phyloP scores from a whole-genome alignment of 2,113 vertebrate species.

The Otolemur garnettii region DNA sequence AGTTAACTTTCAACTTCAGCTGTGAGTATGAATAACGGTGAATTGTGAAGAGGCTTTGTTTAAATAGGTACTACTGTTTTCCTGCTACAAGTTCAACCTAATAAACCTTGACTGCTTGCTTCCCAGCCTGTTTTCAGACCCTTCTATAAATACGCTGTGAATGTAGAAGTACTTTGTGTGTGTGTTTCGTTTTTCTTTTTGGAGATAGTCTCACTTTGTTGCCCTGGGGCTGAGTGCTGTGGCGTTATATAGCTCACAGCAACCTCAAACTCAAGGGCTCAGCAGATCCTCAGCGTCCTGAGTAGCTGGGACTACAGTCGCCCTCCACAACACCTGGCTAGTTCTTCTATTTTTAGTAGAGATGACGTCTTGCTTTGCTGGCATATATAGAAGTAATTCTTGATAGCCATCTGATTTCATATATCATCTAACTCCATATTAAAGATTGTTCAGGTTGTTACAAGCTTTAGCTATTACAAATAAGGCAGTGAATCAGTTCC shows the following conservation, averaged over 20 bases:
- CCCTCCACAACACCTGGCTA: too few relatives aligned
- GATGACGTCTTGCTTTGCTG: too few relatives aligned
- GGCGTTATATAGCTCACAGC: too few relatives aligned
- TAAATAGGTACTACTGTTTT: neutral
- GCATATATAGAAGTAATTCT: neutral
- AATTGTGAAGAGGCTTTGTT: slow-evolving; percentile 11
- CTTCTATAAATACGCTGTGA: slow-evolving; percentile 27
- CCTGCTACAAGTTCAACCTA: neutral
- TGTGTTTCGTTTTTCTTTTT: too few relatives aligned
- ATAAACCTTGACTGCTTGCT: neutral
- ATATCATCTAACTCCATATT: neutral
- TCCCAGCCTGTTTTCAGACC: neutral
- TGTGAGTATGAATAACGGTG: neutral
- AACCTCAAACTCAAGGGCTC: too few relatives aligned
- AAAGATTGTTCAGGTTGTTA: neutral
- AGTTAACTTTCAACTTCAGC: neutral
- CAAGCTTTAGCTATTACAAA: neutral
- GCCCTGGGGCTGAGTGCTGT: too few relatives aligned
- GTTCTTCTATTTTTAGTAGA: too few relatives aligned
- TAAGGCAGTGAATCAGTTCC: neutral
- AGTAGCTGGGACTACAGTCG: too few relatives aligned
- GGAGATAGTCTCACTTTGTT: too few relatives aligned
- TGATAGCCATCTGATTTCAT: neutral
- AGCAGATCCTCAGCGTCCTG: too few relatives aligned
- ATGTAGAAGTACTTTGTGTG: neutral